Base-by-base conservation (phyloP, 1,140 invertebrate species). In the Globodera ellingtonae region DNA sequence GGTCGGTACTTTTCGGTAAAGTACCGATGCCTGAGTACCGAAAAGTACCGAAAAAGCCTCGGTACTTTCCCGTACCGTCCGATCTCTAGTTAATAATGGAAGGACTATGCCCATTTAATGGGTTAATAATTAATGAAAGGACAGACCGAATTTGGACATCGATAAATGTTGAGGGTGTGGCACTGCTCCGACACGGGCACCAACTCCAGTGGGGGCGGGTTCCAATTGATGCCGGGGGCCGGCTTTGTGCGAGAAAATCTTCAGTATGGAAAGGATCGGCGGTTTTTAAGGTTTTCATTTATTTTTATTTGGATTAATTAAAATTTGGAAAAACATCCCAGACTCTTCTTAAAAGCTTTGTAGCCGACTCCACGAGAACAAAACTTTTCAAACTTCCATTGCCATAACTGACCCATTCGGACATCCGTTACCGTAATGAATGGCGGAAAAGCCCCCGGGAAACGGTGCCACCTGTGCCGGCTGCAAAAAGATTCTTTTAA, bases 121-220 rank as follows among this genome's bases (percentile, higher is more conserved):
- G 21, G 59, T 21, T 15, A 21, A 65, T 47, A 3, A 35, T 3
- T 35, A 35, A 35, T 35, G 35, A 35, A 35, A 35, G 71, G 52
- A 44, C 21, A 10, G 21, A 46, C 44, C 15, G 52, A 15, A 77
- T 24, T 10, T 24, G 75, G 5, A 48, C 79, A 80, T 0, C 79
- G 70, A 44, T 80, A 80, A 67, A 80, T 80, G 56, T 80, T 80
- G 50, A 80, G 71, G 48, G 79, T 80, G 70, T 77, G 72, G 72
- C 79, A 80, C 59, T 73, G 70, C 67, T 80, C 79, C 5, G 79
- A 13, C 6, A 72, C 65, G 50, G 65, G 7, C 35, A 75, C 67
- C 15, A n/a, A 9, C 65, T 77, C 75, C 44, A 77, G 65, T n/a
- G 75, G 75, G 3, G 75, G 56, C 4, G 75, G 75, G 47, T 77